Conservation (phyloP, 2,113 vertebrate species). For the Microcebus tavaratra region DNA sequence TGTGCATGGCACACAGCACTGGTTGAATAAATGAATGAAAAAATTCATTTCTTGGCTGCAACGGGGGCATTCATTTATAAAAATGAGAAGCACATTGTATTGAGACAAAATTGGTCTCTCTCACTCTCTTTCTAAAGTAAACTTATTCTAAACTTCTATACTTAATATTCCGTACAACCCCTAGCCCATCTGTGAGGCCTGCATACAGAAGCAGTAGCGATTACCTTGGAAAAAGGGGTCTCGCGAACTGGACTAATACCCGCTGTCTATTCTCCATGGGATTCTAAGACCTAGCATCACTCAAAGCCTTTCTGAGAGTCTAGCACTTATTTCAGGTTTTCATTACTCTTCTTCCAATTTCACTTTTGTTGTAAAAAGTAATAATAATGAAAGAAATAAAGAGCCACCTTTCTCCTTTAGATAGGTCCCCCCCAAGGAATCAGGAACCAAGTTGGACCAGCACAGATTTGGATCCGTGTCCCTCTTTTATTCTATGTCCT, state of each 20-base stretch:
- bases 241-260: not conserved
- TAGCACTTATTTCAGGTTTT: not conserved
- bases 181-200: not conserved
- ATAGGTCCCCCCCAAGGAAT: not conserved
- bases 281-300: not conserved
- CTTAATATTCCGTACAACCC: not conserved
- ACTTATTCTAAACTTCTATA: not conserved
- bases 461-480: not conserved
- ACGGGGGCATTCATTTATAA: not conserved
- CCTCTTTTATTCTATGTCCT: not conserved
- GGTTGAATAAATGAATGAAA: not conserved
- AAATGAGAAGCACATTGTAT: not conserved
- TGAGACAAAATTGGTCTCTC: not conserved
- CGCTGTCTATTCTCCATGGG: not conserved
- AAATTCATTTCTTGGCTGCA: not conserved
- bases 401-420: not conserved
- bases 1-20: not conserved
- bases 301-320: not conserved
- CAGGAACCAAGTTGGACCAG: not conserved
- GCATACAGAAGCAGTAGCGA: not conserved
- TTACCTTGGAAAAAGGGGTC: not conserved
- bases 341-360: not conserved
- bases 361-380: not conserved
- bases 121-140: not conserved
- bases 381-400: not conserved